Evolutionary conservation across 2,113 vertebrate genomes (phyloP), one percentile per base, ranked within the genome.

Genomic region (Vidua macroura): DNA sequence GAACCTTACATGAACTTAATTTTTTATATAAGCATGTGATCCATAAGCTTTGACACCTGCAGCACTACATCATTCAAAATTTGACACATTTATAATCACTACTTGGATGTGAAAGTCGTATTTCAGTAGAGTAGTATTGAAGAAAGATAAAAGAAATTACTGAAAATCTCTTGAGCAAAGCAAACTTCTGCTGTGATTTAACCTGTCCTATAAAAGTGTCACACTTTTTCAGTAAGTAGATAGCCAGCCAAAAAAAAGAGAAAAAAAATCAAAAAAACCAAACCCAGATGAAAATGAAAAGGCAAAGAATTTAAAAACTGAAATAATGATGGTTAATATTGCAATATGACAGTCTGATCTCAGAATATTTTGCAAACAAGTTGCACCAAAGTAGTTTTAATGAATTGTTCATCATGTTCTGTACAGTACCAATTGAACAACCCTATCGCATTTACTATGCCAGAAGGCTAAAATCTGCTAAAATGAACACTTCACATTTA

Each of bases 361-460:
- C 76, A 81, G 82, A 88, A 55, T 75, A 85, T 77, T 96, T 94
- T 81, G 86, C 25, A 92, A 94, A 88, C 48, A 96, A 96, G 93
- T 97, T 96, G 94, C 92, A 96, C 94, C 95, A 96, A 97, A 95
- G 94, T 93, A 96, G 60, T 96, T 93, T 90, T 70, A 83, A 88
- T 74, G 35, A 95, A 93, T 90, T 85, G 59, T 49, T 92, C 43
- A 66, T 82, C 19, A 24, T 52, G 53, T 88, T 79, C 66, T 80
- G 5, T 85, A 80, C 53, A 76, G 35, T 35, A 90, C 15, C 28
- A 89, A 53, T 91, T 93, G 85, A 86, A 64, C 12, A 82, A 91
- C 62, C 55, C 44, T 82, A 31, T 59, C 4, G 7, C n/a, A 83
- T 59, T 62, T 81, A 35, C 30, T 79, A 8, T 49, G 83, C 86